Conservation (phyloP, 2,113 vertebrate species). For the Pseudolaguvia tuberculata region DNA sequence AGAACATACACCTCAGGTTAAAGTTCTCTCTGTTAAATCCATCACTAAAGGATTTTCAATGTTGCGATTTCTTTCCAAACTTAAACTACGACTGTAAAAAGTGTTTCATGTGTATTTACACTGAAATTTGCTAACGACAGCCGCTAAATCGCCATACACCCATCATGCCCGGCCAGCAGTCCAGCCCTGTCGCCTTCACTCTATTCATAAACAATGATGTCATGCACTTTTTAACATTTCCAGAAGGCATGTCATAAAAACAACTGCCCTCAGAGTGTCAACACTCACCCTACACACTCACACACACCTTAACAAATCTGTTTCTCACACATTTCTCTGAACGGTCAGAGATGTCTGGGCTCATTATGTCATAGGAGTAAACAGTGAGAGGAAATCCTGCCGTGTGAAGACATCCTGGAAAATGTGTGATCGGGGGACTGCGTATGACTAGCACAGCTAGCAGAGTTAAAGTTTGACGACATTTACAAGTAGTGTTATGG, state of each 20-base stretch:
- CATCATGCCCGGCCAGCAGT: constrained; percentile 14
- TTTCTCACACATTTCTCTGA: constrained; percentile 7
- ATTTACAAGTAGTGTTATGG: not conserved
- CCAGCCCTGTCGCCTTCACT: constrained; percentile 17
- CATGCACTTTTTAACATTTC: constrained; percentile 38
- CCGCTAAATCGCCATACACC: constrained; percentile 18
- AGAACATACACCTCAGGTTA: not conserved
- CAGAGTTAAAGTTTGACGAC: not conserved
- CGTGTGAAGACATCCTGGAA: constrained; percentile 35
- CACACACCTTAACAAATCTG: constrained; percentile 15
- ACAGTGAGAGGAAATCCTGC: constrained; percentile 19
- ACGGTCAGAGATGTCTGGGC: constrained; percentile 35
- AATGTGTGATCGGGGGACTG: constrained; percentile 10
- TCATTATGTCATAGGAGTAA: constrained; percentile 51
- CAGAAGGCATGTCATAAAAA: constrained; percentile 27
- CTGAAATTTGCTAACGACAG: constrained; percentile 26
- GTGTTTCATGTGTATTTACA: not conserved
- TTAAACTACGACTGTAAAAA: constrained; percentile 10
- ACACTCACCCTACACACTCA: constrained; percentile 14
- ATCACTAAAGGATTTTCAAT: constrained; percentile 9
- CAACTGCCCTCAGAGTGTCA: constrained; percentile 32
- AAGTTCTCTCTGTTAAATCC: constrained; percentile 7
- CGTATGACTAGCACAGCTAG: not conserved
- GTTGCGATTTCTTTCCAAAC: not conserved
- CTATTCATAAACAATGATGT: constrained; percentile 51